phyloP scores from a whole-genome alignment of 2,113 vertebrate species.

The Chaenogobius annularis region DNA sequence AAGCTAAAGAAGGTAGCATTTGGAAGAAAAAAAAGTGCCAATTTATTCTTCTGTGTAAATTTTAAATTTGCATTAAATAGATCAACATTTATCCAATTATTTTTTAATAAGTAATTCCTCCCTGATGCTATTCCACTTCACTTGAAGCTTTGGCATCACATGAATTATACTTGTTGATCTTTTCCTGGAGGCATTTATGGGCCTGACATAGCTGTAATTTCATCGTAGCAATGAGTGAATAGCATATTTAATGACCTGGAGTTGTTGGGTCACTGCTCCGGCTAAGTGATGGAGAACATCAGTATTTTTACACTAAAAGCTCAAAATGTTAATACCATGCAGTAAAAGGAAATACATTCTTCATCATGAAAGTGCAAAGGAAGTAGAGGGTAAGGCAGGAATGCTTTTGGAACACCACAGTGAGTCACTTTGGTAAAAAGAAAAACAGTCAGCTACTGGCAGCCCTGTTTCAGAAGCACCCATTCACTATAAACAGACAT shows the following conservation, averaged over 20 bases:
- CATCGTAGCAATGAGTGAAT: slow-evolving; percentile 53
- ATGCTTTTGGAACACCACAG: slow-evolving; percentile 57
- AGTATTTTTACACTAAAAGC: not conserved
- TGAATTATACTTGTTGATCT: slow-evolving; percentile 57
- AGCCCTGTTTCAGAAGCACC: slow-evolving; percentile 10
- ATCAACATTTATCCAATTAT: too few relatives aligned
- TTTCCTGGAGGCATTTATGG: slow-evolving; percentile 40
- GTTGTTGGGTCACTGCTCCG: not conserved
- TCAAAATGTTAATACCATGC: not conserved
- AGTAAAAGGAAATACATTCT: slow-evolving; percentile 20
- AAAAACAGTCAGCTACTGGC: slow-evolving; percentile 16
- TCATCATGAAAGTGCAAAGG: slow-evolving; percentile 34
- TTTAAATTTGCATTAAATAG: not conserved
- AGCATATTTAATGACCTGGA: slow-evolving; percentile 33
- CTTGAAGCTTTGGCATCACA: not conserved
- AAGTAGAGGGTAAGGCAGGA: slow-evolving; percentile 40
- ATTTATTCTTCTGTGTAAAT: slow-evolving; percentile 1
- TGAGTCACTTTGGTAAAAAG: slow-evolving; percentile 49
- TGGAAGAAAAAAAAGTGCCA: slow-evolving; percentile 1
- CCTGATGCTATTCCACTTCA: not conserved
- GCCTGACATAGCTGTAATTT: slow-evolving; percentile 47
- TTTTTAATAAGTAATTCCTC: slow-evolving; percentile 4
- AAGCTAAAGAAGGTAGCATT: not conserved
- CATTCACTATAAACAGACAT: slow-evolving; percentile 11
- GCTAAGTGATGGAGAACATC: not conserved